phyloP scores from a whole-genome alignment of 2,797 vertebrate genomes.

The Helicolenus hilgendorfi region DNA sequence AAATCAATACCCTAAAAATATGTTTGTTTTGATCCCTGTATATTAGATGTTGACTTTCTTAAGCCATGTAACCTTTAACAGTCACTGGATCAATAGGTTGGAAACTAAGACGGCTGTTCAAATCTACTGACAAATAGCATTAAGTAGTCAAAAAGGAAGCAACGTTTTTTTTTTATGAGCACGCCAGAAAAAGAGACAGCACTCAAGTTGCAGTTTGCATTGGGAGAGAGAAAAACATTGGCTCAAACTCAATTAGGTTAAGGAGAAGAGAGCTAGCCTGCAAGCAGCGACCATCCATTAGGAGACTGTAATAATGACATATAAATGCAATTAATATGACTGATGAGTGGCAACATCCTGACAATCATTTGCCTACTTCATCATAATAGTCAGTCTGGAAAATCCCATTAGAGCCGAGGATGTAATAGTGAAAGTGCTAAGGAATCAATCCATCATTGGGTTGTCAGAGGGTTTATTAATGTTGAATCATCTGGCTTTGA shows the following conservation, averaged over 20 bases:
- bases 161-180: slow-evolving; percentile 36
- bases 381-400: slow-evolving; percentile 82
- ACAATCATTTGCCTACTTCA: slow-evolving; percentile 84
- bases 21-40: slow-evolving; percentile 79
- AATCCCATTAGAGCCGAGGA: slow-evolving; percentile 81
- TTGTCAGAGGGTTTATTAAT: slow-evolving; percentile 72
- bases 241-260: slow-evolving; percentile 80
- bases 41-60: slow-evolving; percentile 80
- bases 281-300: slow-evolving; percentile 80
- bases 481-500: slow-evolving; percentile 46
- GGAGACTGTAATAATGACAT: slow-evolving; percentile 81
- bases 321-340: slow-evolving; percentile 88
- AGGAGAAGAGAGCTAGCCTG: slow-evolving; percentile 59
- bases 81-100: slow-evolving; percentile 77
- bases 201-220: slow-evolving; percentile 60
- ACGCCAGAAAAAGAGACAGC: slow-evolving; percentile 48
- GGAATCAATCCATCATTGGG: slow-evolving; percentile 75
- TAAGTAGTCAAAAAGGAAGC: slow-evolving; percentile 58
- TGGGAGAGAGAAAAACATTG: slow-evolving; percentile 50
- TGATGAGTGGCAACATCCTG: slow-evolving; percentile 84
- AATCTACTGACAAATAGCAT: slow-evolving; percentile 79
- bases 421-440: slow-evolving; percentile 66
- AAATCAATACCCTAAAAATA: slow-evolving; percentile 82
- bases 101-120: slow-evolving; percentile 75
- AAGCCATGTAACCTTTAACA: slow-evolving; percentile 81